Base-by-base conservation (phyloP, 2,113 vertebrate species). In the Ceyx cyanopectus region DNA sequence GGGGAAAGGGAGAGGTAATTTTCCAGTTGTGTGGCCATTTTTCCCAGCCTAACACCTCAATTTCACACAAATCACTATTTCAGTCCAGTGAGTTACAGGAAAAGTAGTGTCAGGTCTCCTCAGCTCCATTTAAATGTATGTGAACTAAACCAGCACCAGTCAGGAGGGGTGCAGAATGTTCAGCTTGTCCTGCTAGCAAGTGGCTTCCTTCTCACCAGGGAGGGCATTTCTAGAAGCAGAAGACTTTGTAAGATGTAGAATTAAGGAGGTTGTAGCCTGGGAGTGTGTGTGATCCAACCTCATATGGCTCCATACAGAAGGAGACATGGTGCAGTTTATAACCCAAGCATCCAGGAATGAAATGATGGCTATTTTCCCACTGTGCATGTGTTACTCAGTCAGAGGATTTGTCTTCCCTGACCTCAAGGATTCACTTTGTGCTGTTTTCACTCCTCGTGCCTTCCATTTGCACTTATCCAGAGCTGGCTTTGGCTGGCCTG, bases 341-440 rank as follows among this genome's bases (percentile, higher is more conserved):
- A 62, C 27, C 46, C 11, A 19, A 37, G 14, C 23, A 27, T 1
- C 1, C 53, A 74, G 56, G 77, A 77, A 53, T 56, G 30, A 82
- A 68, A 92, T 37, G 3, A 45, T 4, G 4, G 14, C 5, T 87
- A 23, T 51, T 85, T 82, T 68, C 53, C 40, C 22, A 53, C 22
- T 53, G 9, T 53, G 5, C 11, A 7, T 19, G 1, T 56, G 73
- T 23, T 53, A 24, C 10, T 57, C 1, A 0, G 27, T 40, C 73
- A 0, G 4, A 37, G 29, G 17, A 4, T 15, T 84, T 78, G 37
- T 72, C 61, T 81, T 84, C 45, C 48, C 8, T 74, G 3, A 70
- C 41, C 32, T 54, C 0, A 0, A 60, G 15, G 32, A 66, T 80
- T 85, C 62, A 51, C 34, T 54, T 60, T 27, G 8, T 51, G n/a